These are phyloP conservation scores for Eurystomus glaucurus DNA, from an alignment of 2,797 vertebrate genomes.

Conservation along the genomic window DNA sequence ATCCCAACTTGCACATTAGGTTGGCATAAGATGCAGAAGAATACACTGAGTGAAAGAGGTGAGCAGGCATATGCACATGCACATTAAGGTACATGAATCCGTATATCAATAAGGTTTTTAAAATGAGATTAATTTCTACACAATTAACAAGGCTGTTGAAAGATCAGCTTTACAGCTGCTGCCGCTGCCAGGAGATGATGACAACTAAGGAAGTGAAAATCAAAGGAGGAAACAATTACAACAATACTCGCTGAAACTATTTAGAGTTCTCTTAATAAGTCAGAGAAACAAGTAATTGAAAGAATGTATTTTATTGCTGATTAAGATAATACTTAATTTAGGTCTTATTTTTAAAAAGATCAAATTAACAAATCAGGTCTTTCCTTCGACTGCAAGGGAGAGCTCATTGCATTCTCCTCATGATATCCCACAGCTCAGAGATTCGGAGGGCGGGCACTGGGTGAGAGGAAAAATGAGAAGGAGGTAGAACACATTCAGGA, in stretches of 20 bases:
- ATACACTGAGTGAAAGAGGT: background rate
- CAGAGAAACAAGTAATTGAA: constrained; percentile 75
- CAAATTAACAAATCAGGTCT: constrained; percentile 59
- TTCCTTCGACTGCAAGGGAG: constrained; percentile 11
- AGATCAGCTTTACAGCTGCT: constrained; percentile 79
- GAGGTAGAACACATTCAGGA: background rate
- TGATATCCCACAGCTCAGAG: background rate
- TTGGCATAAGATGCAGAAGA: background rate
- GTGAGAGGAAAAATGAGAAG: background rate
- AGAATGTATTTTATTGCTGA: constrained; percentile 78
- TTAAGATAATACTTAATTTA: constrained; percentile 79
- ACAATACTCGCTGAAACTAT: constrained; percentile 78
- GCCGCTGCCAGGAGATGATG: constrained; percentile 76
- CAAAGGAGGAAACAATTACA: constrained; percentile 83
- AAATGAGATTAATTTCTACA: constrained; percentile 80
- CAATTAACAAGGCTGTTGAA: constrained; percentile 80
- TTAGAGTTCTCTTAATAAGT: constrained; percentile 78
- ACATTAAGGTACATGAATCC: background rate
- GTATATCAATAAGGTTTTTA: constrained; percentile 61
- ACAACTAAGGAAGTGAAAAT: constrained; percentile 83
- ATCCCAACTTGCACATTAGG: background rate
- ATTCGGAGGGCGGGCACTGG: accelerated
- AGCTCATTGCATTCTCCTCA: background rate
- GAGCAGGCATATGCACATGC: constrained; percentile 6
- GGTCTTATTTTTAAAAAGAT: constrained; percentile 65